A percentile compares a stretch with the other conserved stretches of the same genome.
Conservation (phyloP, 2,888 invertebrate genomes). For the Tinea trinotella region DNA sequence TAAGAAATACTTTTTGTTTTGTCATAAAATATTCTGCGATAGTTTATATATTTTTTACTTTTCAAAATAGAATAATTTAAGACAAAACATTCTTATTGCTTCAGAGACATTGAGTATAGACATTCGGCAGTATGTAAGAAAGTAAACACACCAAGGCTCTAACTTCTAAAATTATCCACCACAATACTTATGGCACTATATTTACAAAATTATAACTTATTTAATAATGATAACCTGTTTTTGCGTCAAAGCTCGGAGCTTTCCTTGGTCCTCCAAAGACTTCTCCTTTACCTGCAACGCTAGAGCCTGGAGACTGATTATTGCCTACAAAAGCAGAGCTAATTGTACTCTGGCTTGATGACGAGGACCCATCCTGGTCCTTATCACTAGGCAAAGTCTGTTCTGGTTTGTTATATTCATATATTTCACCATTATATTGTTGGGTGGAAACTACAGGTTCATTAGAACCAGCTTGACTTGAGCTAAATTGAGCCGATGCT, state of each 20-base stretch:
- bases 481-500: slow-evolving; percentile 18
- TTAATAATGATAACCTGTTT: slow-evolving; percentile 56
- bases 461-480: neutral
- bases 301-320: slow-evolving; percentile 21
- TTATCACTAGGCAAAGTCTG: slow-evolving; percentile 29
- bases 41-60: neutral
- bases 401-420: slow-evolving; percentile 47
- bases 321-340: neutral
- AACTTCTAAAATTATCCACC: neutral
- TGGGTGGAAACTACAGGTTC: slow-evolving; percentile 2
- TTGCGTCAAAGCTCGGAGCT: slow-evolving; percentile 47
- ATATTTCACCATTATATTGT: slow-evolving; percentile 36
- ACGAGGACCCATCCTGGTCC: neutral
- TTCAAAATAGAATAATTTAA: neutral
- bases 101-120: neutral
- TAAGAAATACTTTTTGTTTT: neutral
- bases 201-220: slow-evolving; percentile 23
- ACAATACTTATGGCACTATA: slow-evolving; percentile 17
- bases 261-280: slow-evolving; percentile 44
- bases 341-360: slow-evolving; percentile 4
- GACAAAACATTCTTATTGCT: slow-evolving; percentile 2
- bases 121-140: too few relatives aligned
- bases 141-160: neutral
- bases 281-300: slow-evolving; percentile 38
- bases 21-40: neutral